phyloP scores from a whole-genome alignment of 2,888 invertebrate genomes.

The Pammene fasciana region DNA sequence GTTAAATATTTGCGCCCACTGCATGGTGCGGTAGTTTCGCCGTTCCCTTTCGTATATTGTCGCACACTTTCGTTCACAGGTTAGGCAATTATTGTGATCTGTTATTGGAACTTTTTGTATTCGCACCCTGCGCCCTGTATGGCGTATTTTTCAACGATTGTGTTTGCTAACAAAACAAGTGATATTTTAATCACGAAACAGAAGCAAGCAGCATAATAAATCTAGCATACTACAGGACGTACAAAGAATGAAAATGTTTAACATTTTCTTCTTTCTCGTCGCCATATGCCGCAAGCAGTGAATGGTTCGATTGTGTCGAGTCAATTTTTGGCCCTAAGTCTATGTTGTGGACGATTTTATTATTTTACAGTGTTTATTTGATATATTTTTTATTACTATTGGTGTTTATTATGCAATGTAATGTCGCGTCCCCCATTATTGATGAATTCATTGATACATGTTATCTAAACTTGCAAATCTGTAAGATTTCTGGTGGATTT shows the following conservation, averaged over 20 bases:
- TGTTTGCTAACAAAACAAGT: not conserved
- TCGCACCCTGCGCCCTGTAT: not conserved
- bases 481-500: conserved; percentile 28
- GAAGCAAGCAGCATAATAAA: not conserved
- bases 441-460: conserved; percentile 19
- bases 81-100: conserved; percentile 14
- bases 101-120: conserved; percentile 13
- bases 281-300: not conserved
- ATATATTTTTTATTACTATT: not conserved
- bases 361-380: not conserved
- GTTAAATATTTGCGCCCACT: not conserved
- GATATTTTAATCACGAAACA: conserved; percentile 2
- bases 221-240: not conserved
- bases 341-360: not conserved
- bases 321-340: not conserved
- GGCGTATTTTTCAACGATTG: not conserved
- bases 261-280: not conserved
- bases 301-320: not conserved
- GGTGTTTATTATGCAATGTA: conserved; percentile 15
- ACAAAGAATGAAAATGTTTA: conserved; percentile 1
- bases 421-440: conserved; percentile 18
- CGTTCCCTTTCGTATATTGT: not conserved
- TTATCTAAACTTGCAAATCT: conserved; percentile 26
- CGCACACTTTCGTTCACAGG: not conserved
- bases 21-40: conserved; percentile 3